Percentiles rank a stretch among this genome's conserved stretches.
Evolutionary conservation across 1,140 invertebrate genomes (phyloP).

Genomic region (Diachasma alloeum): DNA sequence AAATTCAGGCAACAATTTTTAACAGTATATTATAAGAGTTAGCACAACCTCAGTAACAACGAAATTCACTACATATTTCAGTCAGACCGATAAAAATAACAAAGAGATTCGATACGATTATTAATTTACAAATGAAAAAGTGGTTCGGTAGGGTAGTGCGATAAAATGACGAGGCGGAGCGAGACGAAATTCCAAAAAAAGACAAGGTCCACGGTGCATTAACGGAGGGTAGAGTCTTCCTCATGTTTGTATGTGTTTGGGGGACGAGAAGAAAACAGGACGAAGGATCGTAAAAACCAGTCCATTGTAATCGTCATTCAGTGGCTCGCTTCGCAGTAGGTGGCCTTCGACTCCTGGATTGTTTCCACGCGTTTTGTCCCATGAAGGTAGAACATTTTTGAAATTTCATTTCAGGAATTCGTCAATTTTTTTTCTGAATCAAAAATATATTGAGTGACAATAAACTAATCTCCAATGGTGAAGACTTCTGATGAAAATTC

Average conservation of each 20-base stretch:
- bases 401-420: neutral
- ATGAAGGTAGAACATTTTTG: neutral
- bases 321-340: constrained; percentile 52
- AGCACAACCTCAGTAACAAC: too few species aligned
- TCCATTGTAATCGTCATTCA: constrained; percentile 52
- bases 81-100: too few species aligned
- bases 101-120: constrained; percentile 55
- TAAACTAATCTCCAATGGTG: too few species aligned
- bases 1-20: too few species aligned
- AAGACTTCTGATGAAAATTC: too few species aligned
- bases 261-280: constrained; percentile 13
- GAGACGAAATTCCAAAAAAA: constrained; percentile 16
- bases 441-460: too few species aligned
- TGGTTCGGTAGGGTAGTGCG: constrained; percentile 21
- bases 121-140: too few species aligned
- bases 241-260: neutral
- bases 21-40: too few species aligned
- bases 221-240: neutral
- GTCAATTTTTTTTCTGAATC: too few species aligned
- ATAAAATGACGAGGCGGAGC: constrained; percentile 29
- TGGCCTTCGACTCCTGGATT: constrained; percentile 26
- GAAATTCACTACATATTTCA: too few species aligned
- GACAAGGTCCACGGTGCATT: neutral
- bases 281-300: constrained; percentile 55
- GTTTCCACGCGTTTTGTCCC: neutral